These are phyloP conservation scores for Palloptera scutellata DNA, from an alignment of 2,888 invertebrate genomes.

Conservation along the genomic window DNA sequence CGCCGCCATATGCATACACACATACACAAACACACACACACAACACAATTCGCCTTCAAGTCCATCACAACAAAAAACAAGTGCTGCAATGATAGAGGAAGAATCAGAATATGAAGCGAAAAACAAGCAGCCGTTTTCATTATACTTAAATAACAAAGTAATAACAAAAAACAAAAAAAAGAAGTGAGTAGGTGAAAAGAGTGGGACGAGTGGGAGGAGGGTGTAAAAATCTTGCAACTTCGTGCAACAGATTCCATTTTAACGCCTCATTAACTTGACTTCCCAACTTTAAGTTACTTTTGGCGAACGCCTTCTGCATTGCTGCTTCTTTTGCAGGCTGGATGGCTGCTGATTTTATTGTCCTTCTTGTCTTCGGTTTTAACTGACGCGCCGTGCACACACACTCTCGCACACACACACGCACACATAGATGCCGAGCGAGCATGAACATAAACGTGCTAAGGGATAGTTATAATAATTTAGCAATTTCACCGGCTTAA, in stretches of 20 bases:
- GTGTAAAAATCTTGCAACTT: constrained; percentile 7
- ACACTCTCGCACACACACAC: constrained; percentile 4
- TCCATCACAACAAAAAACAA: neutral
- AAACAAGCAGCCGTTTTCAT: neutral
- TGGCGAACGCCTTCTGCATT: neutral
- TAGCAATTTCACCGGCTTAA: constrained; percentile 63
- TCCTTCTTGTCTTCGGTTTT: constrained; percentile 17
- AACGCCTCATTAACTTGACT: constrained; percentile 60
- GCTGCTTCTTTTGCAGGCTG: constrained; percentile 11
- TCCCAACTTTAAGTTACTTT: constrained; percentile 14
- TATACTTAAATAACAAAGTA: no score
- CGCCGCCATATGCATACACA: neutral
- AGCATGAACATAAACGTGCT: constrained; percentile 21
- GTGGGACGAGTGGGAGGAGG: neutral
- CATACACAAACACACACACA: neutral
- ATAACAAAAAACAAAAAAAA: no score
- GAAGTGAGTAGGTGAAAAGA: neutral
- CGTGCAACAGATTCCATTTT: constrained; percentile 54
- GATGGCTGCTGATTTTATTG: constrained; percentile 24
- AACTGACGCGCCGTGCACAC: constrained; percentile 1
- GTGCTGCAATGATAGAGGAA: neutral
- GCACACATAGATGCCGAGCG: neutral
- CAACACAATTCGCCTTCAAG: neutral
- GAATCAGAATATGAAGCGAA: neutral
- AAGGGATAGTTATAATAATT: constrained; percentile 58